Conservation (phyloP, 2,113 vertebrate species). For the Psephotus haematonotus region DNA sequence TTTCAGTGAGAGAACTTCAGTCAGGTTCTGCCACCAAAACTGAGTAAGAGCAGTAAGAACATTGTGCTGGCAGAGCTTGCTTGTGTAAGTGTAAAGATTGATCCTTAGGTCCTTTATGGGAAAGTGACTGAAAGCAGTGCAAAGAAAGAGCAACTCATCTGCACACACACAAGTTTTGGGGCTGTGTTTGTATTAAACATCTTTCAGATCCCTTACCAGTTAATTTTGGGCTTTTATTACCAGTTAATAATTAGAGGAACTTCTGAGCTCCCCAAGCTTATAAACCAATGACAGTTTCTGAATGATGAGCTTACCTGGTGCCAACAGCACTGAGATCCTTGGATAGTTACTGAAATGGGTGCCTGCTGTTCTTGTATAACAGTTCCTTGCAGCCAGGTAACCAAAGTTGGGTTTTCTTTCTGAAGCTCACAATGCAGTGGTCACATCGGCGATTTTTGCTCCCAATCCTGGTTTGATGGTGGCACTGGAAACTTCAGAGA, state of each 20-base stretch:
- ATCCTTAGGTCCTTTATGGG: neutral
- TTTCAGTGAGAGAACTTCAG: neutral
- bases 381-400: neutral
- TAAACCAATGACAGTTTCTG: neutral
- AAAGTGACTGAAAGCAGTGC: neutral
- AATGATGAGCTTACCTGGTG: neutral
- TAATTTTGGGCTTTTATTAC: neutral
- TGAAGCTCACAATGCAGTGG: constrained; percentile 95
- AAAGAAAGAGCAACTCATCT: neutral
- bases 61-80: neutral
- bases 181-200: neutral
- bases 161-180: neutral
- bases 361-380: neutral
- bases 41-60: neutral
- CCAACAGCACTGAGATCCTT: neutral
- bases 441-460: constrained; percentile 96
- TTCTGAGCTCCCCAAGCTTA: neutral
- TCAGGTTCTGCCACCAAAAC: neutral
- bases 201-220: neutral
- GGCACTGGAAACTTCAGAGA: constrained; percentile 84
- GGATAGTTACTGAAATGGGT: neutral
- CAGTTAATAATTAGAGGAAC: neutral
- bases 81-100: neutral
- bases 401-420: constrained; percentile 10
- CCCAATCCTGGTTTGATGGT: constrained; percentile 93